Percentiles rank a stretch among this genome's conserved stretches.
These are phyloP conservation scores for Rhabdophis nuchalis DNA, from an alignment of 2,797 vertebrate species.

Conservation along the genomic window DNA sequence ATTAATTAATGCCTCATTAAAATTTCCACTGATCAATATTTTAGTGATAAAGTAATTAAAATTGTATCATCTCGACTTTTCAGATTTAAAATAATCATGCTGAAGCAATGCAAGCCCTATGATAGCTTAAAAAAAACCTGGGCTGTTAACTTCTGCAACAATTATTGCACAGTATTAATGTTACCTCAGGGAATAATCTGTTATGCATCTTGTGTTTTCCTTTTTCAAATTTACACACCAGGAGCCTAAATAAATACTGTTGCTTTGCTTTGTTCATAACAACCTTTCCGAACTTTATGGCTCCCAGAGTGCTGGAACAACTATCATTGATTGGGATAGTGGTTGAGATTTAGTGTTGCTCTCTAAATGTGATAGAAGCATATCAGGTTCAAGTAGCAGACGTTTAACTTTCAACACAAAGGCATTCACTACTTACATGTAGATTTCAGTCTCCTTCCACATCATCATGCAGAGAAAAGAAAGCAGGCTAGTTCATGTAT, in stretches of 20 bases:
- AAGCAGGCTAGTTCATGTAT: neutral
- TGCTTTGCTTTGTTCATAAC: neutral
- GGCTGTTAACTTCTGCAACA: conserved; percentile 46
- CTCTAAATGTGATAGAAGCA: neutral
- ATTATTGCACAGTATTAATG: neutral
- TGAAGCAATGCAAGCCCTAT: neutral
- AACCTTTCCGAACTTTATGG: neutral
- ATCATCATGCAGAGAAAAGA: neutral
- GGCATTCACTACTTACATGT: neutral
- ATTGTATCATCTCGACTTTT: neutral
- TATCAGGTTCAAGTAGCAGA: neutral
- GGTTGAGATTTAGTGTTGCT: neutral
- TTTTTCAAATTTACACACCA: neutral
- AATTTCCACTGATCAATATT: neutral
- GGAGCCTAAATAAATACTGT: neutral
- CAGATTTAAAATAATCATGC: conserved; percentile 25
- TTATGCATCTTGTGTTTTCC: neutral
- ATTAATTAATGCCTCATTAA: neutral
- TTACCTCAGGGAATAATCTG: neutral
- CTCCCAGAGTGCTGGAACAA: neutral
- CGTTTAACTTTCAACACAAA: neutral
- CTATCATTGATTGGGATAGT: neutral
- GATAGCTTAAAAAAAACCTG: neutral
- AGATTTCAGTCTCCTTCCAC: neutral
- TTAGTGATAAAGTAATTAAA: neutral